Base-by-base conservation (phyloP, 2,888 invertebrate genomes). In the Mesopsocus fuscifrons region DNA sequence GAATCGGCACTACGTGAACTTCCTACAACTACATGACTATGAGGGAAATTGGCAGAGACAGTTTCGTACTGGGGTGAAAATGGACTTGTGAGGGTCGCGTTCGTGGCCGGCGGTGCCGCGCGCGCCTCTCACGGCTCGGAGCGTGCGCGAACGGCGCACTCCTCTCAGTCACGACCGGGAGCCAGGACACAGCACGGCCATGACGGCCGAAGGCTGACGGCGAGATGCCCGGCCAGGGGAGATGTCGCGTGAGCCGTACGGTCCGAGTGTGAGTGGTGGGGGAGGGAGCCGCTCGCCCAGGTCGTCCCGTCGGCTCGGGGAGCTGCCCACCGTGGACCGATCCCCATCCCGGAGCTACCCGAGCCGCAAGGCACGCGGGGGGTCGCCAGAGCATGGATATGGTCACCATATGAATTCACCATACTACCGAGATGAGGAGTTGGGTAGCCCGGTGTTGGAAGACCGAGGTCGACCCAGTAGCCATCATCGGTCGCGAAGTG, bases 281-380 rank as follows among this genome's bases (percentile, higher is more conserved):
- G 62, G 69, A 67, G 64, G 76, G 67, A 71, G 73, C 67, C 69
- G 76, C 68, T 68, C 74, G 63, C 60, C 65, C 63, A 57, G 65
- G 65, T 59, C 68, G 67, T 56, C 69, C 65, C 59, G 74, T 67
- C 78, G 76, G 63, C 69, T 71, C 58, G 66, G 64, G 45, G 74
- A 74, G 60, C 67, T 85, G 67, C 84, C 85, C 60, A 84, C 83
- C 62, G 84, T 84, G 63, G 85, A 87, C 74, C 77, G 84, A 62
- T 82, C 83, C 64, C 85, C 85, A 62, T 81, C 83, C 57, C 72
- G 84, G 60, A 74, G 72, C 62, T 82, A 83, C 67, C 69, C 71
- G 50, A 75, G 77, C 62, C 64, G 65, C 45, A 59, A 61, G 53
- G 51, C 52, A 41, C 53, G 50, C 30, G 48, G 52, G 16, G 53